Evolutionary conservation across 2,888 invertebrate genomes (phyloP), one percentile per base, ranked within the genome.

Genomic region (Torymus auratus): DNA sequence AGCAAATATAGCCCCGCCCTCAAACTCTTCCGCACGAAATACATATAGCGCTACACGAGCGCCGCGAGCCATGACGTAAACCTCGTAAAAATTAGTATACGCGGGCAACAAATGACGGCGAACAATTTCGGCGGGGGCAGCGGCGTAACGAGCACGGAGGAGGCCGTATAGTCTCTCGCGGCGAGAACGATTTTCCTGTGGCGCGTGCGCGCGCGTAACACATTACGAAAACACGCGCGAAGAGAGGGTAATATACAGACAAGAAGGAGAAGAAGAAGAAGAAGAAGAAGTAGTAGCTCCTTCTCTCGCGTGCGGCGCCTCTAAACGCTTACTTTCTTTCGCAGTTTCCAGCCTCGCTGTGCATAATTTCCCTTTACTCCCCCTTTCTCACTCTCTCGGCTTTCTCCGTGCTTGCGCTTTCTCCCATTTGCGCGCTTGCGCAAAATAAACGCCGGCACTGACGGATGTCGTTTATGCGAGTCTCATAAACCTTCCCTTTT

Each of bases 401-500:
- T 65, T 50, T 61, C 50, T 50, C 70, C 23, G 53, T 58, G 2
- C 7, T 23, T 64, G 15, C 15, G 55, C 62, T 78, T 65, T 70
- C 20, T 56, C 73, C 55, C 52, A 14, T 52, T 53, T 61, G 53
- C 28, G 62, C 55, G 14, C 68, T 68, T 55, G 53, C 28, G 60
- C 55, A 65, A 80, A 82, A 80, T 81, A 74, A 75, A 75, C 70
- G 70, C 53, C 62, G 23, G 61, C 28, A 67, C 71, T 78, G 81
- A 79, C 83, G 76, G 83, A 83, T 83, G 83, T 82, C 83, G 77
- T 83, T 82, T 82, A 81, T 82, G 83, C 69, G 73, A 71, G 58
- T 55, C 81, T 84, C 84, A 80, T 82, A 84, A 84, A 82, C 81
- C 81, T 80, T 65, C 77, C 70, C 76, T 78, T 73, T 81, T 69